These are phyloP conservation scores for Hirtodrosophila alboralis DNA, from an alignment of 2,888 invertebrate genomes.

Conservation along the genomic window DNA sequence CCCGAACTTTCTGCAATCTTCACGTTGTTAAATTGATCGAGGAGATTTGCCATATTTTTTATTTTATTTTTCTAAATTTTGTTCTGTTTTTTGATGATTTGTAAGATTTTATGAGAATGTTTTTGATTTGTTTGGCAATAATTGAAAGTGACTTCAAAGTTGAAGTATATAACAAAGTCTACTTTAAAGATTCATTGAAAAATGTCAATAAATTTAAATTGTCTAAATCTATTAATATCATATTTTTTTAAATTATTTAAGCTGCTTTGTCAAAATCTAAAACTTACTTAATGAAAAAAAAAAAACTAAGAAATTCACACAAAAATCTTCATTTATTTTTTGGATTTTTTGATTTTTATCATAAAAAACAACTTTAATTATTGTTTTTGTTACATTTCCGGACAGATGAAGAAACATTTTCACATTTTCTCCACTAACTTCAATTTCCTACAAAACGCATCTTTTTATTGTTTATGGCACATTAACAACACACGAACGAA, in stretches of 20 bases:
- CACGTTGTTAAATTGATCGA: background rate
- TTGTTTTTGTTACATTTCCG: constrained; percentile 35
- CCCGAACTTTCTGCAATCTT: background rate
- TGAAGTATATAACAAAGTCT: too few species aligned
- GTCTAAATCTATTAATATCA: too few species aligned
- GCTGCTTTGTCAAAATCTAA: too few species aligned
- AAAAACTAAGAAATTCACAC: constrained; percentile 1
- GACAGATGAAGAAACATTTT: constrained; percentile 8
- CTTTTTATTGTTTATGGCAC: constrained; percentile 49
- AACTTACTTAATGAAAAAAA: too few species aligned
- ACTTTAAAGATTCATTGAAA: too few species aligned
- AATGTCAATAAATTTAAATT: too few species aligned
- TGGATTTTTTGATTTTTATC: constrained; percentile 20
- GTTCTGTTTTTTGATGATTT: too few species aligned
- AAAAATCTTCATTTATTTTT: constrained; percentile 3
- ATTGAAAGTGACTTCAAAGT: too few species aligned
- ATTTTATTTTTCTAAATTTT: too few species aligned
- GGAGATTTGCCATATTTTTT: constrained; percentile 10
- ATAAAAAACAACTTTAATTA: constrained; percentile 30
- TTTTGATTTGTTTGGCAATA: too few species aligned
- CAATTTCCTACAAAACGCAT: constrained; percentile 20
- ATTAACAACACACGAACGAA: constrained; percentile 42
- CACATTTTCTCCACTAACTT: constrained; percentile 21
- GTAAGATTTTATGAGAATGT: too few species aligned
- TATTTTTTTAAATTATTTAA: too few species aligned